Percentiles rank a stretch among this genome's conserved stretches.
These are phyloP conservation scores for Bombus terrestris DNA, from an alignment of 1,140 invertebrate species.

Conservation along the genomic window DNA sequence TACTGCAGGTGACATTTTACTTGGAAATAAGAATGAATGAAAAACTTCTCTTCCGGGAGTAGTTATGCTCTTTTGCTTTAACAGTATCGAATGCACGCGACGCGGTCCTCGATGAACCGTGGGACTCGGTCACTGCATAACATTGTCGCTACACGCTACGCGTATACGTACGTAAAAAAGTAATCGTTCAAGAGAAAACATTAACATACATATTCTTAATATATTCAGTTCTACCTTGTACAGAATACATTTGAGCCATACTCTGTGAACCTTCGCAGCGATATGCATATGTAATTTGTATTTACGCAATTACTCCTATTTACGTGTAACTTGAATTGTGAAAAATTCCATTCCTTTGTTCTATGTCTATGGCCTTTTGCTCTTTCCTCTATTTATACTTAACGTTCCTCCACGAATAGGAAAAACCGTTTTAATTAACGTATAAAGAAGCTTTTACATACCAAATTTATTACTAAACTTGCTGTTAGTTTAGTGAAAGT, in stretches of 20 bases:
- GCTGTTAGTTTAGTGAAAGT: background rate
- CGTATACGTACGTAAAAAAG: background rate
- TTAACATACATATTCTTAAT: background rate
- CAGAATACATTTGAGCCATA: background rate
- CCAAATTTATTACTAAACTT: background rate
- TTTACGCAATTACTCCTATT: background rate
- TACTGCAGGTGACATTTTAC: slow-evolving; percentile 50
- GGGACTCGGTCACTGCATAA: slow-evolving; percentile 18
- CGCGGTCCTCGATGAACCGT: slow-evolving; percentile 36
- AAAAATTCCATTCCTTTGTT: slow-evolving; percentile 8
- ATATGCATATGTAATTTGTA: slow-evolving; percentile 8
- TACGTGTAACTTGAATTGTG: background rate
- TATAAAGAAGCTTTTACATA: background rate
- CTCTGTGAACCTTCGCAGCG: background rate
- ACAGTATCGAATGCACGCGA: slow-evolving; percentile 51
- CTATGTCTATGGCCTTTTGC: background rate
- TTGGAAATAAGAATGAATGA: slow-evolving; percentile 53
- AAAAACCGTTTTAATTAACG: background rate
- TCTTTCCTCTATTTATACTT: background rate
- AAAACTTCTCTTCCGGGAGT: slow-evolving; percentile 52
- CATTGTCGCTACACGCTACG: slow-evolving; percentile 6
- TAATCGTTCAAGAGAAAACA: background rate
- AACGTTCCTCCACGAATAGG: background rate
- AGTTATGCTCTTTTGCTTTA: slow-evolving; percentile 57
- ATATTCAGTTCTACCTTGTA: background rate